Base-by-base conservation (phyloP, 1,140 invertebrate species). In the Ditylenchus dipsaci region DNA sequence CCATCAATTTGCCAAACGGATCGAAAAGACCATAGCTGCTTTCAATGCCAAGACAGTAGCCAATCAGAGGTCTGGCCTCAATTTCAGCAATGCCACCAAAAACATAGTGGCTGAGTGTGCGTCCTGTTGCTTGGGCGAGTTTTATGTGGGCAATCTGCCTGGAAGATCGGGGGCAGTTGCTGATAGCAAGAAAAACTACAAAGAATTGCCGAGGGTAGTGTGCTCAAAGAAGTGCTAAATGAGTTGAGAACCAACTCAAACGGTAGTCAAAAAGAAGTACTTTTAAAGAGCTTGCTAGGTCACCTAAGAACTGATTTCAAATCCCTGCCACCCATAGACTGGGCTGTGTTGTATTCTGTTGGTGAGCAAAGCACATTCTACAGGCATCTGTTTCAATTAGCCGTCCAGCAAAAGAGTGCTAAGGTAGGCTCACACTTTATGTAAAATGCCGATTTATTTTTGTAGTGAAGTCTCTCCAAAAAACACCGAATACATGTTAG, bases 121-220 rank as follows among this genome's bases (percentile, higher is more conserved):
- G 3, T 19, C 49, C 23, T 21, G 23, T 26, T 53, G n/a, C 23
- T 53, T 53, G 23, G 49, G n/a, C 23, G 3, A 26, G n/a, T 53
- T 21, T 53, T 53, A 53, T 26, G 49, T 53, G 49, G 49, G 49
- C n/a, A 53, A 53, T 53, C 15, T 53, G 49, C 49, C 49, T 53
- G 49, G 49, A 19, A 53, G 49, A 53, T 53, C 15, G 23, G 3
- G 3, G 8, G 15, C 23, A 7, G 1, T 53, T 53, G 49, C 3
- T 53, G n/a, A 3, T 8, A 38, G 33, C 3, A 11, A 38, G 33
- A 3, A 53, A 15, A 17, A 8, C 11, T 45, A 45, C 49, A 53
- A 53, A 21, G 23, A 26, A 19, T 53, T 53, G 49, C 49, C 49
- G 49, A 53, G 15, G 23, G 23, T 3, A 53, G 49, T 53, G 23